Conservation (phyloP, 2,797 vertebrate genomes). For the Chromis chromis region DNA sequence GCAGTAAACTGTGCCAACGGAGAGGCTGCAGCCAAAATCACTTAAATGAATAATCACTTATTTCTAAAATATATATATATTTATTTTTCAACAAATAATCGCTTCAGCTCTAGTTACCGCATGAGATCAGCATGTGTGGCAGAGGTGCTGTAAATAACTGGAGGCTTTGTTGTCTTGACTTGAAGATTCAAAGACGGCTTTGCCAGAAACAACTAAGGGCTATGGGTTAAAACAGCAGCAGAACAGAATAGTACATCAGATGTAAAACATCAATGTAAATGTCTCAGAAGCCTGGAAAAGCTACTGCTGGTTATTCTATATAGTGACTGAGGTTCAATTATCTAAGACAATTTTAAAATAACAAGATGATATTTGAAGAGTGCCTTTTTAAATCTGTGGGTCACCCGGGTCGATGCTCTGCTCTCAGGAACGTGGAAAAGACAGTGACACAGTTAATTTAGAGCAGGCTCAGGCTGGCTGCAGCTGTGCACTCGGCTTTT, state of each 20-base stretch:
- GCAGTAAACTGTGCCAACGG: neutral
- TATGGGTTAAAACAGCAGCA: neutral
- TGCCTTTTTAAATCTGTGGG: conserved; percentile 5
- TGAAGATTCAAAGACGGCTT: neutral
- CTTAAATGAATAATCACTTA: too few relatives aligned
- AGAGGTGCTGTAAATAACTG: neutral
- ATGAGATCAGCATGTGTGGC: neutral
- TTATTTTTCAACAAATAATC: neutral
- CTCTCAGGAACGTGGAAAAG: conserved; percentile 44
- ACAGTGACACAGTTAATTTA: conserved; percentile 56
- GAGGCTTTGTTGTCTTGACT: neutral
- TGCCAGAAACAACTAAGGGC: neutral
- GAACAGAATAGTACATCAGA: neutral
- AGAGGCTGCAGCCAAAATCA: too few relatives aligned
- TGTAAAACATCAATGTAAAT: conserved; percentile 2
- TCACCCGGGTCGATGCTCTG: conserved; percentile 37
- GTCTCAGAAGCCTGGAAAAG: neutral
- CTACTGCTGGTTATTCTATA: neutral
- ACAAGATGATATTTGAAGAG: neutral
- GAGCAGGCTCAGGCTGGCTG: conserved; percentile 42
- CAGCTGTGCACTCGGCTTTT: conserved; percentile 52
- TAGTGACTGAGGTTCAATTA: neutral
- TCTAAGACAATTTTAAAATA: conserved; percentile 3
- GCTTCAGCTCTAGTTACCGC: neutral
- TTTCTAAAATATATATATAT: neutral